These are phyloP conservation scores for Liolophura sinensis DNA, from an alignment of 1,140 invertebrate genomes.

Conservation along the genomic window DNA sequence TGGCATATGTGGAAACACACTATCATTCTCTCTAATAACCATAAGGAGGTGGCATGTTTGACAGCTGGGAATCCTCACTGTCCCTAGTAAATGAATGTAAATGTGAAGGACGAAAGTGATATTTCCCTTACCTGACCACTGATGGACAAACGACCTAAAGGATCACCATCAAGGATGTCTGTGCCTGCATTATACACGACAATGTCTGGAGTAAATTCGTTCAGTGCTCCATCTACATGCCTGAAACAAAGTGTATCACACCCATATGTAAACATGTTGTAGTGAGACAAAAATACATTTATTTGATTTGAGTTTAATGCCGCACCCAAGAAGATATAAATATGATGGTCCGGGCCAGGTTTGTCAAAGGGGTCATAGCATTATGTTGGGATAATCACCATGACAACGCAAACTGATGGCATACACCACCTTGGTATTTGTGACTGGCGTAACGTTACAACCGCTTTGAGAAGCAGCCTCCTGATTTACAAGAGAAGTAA, in stretches of 20 bases:
- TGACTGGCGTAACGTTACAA: no score
- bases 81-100: neutral
- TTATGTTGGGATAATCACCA: no score
- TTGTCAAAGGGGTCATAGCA: no score
- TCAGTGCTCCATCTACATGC: slow-evolving; percentile 67
- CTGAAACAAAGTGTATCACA: slow-evolving; percentile 37
- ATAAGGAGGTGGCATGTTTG: no score
- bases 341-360: no score
- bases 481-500: no score
- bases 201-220: slow-evolving; percentile 77
- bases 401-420: no score
- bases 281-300: neutral
- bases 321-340: neutral
- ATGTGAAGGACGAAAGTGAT: neutral
- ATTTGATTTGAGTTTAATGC: neutral
- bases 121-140: slow-evolving; percentile 63
- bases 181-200: slow-evolving; percentile 89
- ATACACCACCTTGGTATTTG: no score
- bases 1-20: no score
- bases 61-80: neutral
- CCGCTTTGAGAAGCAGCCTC: no score
- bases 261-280: neutral
- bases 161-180: slow-evolving; percentile 78
- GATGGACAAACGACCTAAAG: slow-evolving; percentile 72
- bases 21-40: no score